Base-by-base conservation (phyloP, 2,797 vertebrate species). In the Urosaurus nigricauda region DNA sequence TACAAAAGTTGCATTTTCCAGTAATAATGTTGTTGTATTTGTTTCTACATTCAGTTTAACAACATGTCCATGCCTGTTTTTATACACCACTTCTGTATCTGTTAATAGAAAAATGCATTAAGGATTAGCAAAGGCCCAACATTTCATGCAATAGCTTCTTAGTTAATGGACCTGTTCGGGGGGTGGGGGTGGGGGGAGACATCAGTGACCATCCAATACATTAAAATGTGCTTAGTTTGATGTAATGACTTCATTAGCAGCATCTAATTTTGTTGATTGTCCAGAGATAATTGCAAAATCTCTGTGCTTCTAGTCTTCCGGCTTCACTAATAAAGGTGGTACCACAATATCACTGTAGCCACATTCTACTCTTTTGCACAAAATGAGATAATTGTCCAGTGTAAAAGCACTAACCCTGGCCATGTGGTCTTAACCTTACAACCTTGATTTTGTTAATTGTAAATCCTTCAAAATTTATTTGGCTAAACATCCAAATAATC, bases 1-100 rank as follows among this genome's bases (percentile, higher is more conserved):
- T 97, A 99, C 99, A 97, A 99, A 99, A 24, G 98, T 99, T 81
- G 97, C 96, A 95, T 99, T 99, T 94, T 98, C 98, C 96, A 99
- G 96, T 93, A 99, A 94, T 74, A 98, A 96, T 68, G 97, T 97
- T 0, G 98, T 98, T 91, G 98, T 96, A 78, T 99, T 99, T 74
- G 97, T 98, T 90, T 98, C 95, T 95, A 98, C 97, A 96, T 99
- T 99, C 96, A 98, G 97, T 95, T 98, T 98, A 97, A 99, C 97
- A 95, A 99, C 98, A 80, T 98, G 98, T 84, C 98, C 98, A 47
- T 98, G 97, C n/a, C 97, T 97, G 95, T 97, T 98, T 96, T 98
- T 98, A 97, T 98, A 99, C 93, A 99, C 97, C 93, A 99, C 97
- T 95, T 98, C 97, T 89, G 98, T 98, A 96, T 99, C 98, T 99